These are phyloP conservation scores for Jordanella pulchra DNA, from an alignment of 2,797 vertebrate species.

Conservation along the genomic window DNA sequence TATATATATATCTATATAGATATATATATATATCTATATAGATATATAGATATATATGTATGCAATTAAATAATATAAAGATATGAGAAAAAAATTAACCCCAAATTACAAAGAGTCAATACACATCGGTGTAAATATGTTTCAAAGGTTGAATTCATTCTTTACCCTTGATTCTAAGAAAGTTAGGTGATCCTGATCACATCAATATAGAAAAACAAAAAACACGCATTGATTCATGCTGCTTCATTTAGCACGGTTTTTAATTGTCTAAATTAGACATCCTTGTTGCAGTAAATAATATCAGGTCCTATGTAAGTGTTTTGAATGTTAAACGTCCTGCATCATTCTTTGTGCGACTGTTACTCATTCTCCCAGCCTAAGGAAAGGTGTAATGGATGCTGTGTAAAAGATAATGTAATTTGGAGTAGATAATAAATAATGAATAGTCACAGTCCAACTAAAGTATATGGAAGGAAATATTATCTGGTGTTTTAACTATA, in stretches of 20 bases:
- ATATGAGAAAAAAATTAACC: too few relatives aligned
- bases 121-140: too few relatives aligned
- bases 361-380: conserved; percentile 70
- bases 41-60: too few relatives aligned
- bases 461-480: conserved; percentile 80
- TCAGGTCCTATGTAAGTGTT: conserved; percentile 36
- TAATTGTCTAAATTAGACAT: conserved; percentile 61
- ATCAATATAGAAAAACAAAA: too few relatives aligned
- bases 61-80: too few relatives aligned
- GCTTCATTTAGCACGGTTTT: conserved; percentile 56
- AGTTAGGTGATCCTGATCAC: too few relatives aligned
- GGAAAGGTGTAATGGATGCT: conserved; percentile 78
- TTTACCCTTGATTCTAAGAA: too few relatives aligned
- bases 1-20: too few relatives aligned
- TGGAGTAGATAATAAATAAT: conserved; percentile 83
- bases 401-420: conserved; percentile 81
- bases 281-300: conserved; percentile 43
- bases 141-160: too few relatives aligned
- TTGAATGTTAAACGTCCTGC: conserved; percentile 39
- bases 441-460: conserved; percentile 71
- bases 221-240: conserved; percentile 38
- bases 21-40: too few relatives aligned
- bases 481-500: conserved; percentile 79
- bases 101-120: too few relatives aligned
- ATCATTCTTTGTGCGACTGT: conserved; percentile 46